Percentiles rank a stretch among this genome's conserved stretches.
phyloP scores from a whole-genome alignment of 2,797 vertebrate genomes.

The Pitangus sulphuratus region DNA sequence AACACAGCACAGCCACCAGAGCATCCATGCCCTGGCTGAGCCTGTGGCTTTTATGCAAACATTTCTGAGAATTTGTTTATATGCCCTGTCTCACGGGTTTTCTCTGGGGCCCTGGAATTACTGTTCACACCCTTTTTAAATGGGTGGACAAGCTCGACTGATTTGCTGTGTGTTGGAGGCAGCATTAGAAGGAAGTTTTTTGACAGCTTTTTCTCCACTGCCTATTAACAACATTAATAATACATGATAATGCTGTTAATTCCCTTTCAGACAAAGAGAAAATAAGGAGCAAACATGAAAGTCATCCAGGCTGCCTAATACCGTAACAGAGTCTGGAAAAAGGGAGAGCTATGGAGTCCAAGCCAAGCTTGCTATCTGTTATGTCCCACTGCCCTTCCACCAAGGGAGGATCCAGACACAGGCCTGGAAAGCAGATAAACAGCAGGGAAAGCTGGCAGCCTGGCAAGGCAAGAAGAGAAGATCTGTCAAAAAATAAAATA shows the following conservation, averaged over 20 bases:
- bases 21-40: not conserved
- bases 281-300: not conserved
- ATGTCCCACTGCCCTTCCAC: not conserved
- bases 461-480: not conserved
- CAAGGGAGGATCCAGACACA: not conserved
- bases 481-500: not conserved
- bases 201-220: not conserved
- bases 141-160: not conserved
- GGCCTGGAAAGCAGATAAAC: constrained; percentile 32
- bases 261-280: not conserved
- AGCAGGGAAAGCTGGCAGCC: not conserved
- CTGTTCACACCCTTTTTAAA: not conserved
- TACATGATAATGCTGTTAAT: not conserved
- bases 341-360: fast-evolving
- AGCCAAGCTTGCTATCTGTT: not conserved
- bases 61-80: not conserved
- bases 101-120: not conserved
- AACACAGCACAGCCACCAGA: fast-evolving
- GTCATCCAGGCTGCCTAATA: not conserved
- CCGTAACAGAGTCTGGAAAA: not conserved
- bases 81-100: not conserved
- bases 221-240: not conserved
- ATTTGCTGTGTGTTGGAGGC: not conserved
- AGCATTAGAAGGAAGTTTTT: not conserved
- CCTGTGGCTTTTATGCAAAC: not conserved